These are phyloP conservation scores for Brotula barbata DNA, from an alignment of 2,797 vertebrate genomes.

Conservation along the genomic window DNA sequence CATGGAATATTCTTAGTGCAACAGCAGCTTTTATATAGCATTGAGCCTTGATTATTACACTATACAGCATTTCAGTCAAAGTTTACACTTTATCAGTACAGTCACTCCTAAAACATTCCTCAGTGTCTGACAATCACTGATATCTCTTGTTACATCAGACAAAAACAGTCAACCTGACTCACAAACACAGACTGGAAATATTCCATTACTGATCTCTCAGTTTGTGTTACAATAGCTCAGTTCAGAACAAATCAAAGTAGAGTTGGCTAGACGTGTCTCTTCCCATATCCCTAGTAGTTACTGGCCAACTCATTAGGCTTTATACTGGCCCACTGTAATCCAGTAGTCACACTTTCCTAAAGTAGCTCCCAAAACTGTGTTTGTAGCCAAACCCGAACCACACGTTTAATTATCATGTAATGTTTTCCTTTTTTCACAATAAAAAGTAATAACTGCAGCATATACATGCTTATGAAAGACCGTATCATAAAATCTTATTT, in stretches of 20 bases:
- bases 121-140: background rate
- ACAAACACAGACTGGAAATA: constrained; percentile 9
- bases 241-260: constrained; percentile 25
- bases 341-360: constrained; percentile 27
- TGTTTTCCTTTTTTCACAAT: too few relatives aligned
- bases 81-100: too few relatives aligned
- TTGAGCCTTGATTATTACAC: too few relatives aligned
- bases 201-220: constrained; percentile 4
- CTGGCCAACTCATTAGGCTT: constrained; percentile 23
- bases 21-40: too few relatives aligned
- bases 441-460: background rate
- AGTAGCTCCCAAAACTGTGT: background rate
- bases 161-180: background rate
- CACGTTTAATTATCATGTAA: constrained; percentile 4
- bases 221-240: constrained; percentile 14
- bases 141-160: background rate
- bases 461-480: background rate
- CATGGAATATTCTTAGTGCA: too few relatives aligned
- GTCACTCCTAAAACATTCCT: too few relatives aligned
- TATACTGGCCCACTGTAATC: constrained; percentile 3
- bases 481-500: background rate
- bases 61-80: too few relatives aligned
- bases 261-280: constrained; percentile 11
- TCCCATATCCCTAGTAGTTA: constrained; percentile 4
- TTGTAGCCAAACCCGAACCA: constrained; percentile 9